Evolutionary conservation across 2,888 invertebrate species (phyloP).

Genomic region (Frankliniella intonsa): DNA sequence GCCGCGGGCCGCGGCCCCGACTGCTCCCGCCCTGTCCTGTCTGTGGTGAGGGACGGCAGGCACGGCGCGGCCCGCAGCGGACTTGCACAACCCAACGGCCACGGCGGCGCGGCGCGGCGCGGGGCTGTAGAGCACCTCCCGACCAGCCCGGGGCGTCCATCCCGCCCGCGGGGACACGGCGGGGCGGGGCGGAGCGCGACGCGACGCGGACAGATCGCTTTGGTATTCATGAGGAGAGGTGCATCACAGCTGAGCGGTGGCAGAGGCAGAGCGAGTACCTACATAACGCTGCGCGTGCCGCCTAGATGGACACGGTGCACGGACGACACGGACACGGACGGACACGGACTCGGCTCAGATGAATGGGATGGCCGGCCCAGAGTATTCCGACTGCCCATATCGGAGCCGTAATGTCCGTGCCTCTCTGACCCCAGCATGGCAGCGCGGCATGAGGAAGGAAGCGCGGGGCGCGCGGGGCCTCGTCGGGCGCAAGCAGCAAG

Average conservation of each 20-base stretch:
- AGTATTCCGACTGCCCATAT: not conserved
- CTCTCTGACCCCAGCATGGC: not conserved
- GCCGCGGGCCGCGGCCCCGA: no score
- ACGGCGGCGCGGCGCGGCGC: not conserved
- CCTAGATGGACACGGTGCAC: not conserved
- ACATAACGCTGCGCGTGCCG: not conserved
- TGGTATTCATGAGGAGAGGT: constrained; percentile 17
- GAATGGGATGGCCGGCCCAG: not conserved
- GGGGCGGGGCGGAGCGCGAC: not conserved
- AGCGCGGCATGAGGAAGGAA: not conserved
- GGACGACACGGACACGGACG: not conserved
- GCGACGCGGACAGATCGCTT: not conserved
- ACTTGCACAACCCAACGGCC: not conserved
- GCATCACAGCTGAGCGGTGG: not conserved
- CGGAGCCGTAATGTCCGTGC: not conserved
- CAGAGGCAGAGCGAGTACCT: not conserved
- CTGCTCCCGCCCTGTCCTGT: not conserved
- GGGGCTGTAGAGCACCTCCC: not conserved
- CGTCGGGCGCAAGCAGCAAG: not conserved
- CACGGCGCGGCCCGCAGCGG: not conserved
- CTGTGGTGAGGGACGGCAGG: not conserved
- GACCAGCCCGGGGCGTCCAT: not conserved
- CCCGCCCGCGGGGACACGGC: not conserved
- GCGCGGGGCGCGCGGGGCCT: not conserved
- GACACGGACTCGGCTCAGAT: not conserved